phyloP scores from a whole-genome alignment of 2,888 invertebrate genomes.

The Eledona agricola region DNA sequence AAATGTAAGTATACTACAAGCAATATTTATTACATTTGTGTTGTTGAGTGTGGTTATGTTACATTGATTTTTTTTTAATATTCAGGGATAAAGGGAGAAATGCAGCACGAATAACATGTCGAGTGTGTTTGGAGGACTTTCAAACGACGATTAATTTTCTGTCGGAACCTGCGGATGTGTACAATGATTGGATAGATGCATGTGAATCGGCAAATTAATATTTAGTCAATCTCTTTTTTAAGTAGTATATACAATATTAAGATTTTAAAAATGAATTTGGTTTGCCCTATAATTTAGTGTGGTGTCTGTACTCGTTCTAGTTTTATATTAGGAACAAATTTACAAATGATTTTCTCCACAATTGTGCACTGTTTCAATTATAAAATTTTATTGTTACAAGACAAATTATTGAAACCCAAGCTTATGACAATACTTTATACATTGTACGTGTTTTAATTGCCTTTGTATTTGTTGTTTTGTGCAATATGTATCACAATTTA shows the following conservation, averaged over 20 bases:
- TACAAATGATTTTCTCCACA: too few species aligned
- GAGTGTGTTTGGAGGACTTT: slow-evolving; percentile 96
- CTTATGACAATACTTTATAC: too few species aligned
- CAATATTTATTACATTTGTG: too few species aligned
- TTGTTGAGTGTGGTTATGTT: too few species aligned
- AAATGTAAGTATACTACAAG: slow-evolving; percentile 86
- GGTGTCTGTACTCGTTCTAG: neutral
- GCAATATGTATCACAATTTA: too few species aligned
- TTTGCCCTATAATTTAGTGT: slow-evolving; percentile 2
- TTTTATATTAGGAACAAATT: too few species aligned
- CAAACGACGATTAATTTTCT: slow-evolving; percentile 96
- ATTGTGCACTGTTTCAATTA: neutral
- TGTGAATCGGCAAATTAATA: slow-evolving; percentile 92
- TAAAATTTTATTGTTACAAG: slow-evolving; percentile 4
- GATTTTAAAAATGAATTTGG: neutral
- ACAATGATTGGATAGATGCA: slow-evolving; percentile 99
- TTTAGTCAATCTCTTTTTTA: slow-evolving; percentile 16
- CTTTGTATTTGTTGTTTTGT: too few species aligned
- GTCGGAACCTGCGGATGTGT: slow-evolving; percentile 98
- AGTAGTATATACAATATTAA: neutral
- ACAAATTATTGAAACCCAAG: too few species aligned
- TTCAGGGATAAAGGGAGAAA: slow-evolving; percentile 93
- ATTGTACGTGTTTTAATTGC: too few species aligned
- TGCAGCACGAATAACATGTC: slow-evolving; percentile 93
- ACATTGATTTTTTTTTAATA: slow-evolving; percentile 49